These are phyloP conservation scores for Anseranas semipalmata DNA, from an alignment of 2,113 vertebrate species.

Conservation along the genomic window DNA sequence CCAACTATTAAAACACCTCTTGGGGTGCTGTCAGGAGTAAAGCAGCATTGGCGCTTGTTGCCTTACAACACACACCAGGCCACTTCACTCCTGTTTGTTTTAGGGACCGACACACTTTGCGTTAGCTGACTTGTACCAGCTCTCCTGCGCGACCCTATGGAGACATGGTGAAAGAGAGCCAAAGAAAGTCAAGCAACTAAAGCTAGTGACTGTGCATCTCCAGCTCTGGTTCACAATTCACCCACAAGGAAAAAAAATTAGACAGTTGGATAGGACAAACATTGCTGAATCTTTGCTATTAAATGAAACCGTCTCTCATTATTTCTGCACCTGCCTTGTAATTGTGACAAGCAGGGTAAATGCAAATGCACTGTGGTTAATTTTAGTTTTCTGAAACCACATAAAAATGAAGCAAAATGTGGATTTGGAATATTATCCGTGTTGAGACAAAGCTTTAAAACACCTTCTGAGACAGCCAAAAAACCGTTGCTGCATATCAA, in stretches of 20 bases:
- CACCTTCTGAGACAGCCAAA: constrained; percentile 7
- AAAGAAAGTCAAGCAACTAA: neutral
- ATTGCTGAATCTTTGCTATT: neutral
- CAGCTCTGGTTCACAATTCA: neutral
- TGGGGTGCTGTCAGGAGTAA: neutral
- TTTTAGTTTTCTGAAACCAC: constrained; percentile 51
- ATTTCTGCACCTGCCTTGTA: constrained; percentile 24
- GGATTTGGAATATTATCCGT: neutral
- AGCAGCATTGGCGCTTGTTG: neutral
- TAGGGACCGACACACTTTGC: neutral
- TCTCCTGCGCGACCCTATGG: neutral
- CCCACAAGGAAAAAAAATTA: neutral
- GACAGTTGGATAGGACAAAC: neutral
- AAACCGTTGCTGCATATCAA: constrained; percentile 41
- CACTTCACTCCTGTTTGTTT: neutral
- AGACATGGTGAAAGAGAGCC: neutral
- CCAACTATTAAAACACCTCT: neutral
- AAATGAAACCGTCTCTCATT: constrained; percentile 7
- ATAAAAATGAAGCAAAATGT: constrained; percentile 50
- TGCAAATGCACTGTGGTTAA: constrained; percentile 15
- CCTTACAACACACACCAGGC: neutral
- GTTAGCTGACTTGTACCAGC: neutral
- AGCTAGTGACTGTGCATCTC: neutral
- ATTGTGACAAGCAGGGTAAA: constrained; percentile 41
- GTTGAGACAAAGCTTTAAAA: constrained; percentile 29